Conservation (phyloP, 2,113 vertebrate species). For the Pachyramphus minor region DNA sequence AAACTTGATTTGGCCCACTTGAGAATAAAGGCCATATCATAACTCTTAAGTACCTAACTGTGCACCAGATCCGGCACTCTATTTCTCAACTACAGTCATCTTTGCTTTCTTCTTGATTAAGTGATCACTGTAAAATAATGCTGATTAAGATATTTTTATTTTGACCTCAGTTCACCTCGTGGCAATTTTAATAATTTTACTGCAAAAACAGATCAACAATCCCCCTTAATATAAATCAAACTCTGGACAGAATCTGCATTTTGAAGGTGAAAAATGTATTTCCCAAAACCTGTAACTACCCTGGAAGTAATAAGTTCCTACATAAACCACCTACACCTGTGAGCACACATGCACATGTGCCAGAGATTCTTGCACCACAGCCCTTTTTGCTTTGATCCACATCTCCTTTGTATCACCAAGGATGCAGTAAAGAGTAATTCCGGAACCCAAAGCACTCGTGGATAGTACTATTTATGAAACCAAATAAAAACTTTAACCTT, state of each 20-base stretch:
- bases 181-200: background rate
- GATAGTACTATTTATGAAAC: background rate
- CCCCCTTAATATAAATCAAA: background rate
- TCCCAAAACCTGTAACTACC: background rate
- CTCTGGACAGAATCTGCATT: background rate
- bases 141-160: conserved; percentile 38
- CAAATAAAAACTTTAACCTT: background rate
- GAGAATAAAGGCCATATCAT: background rate
- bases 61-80: conserved; percentile 5
- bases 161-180: background rate
- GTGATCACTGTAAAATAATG: conserved; percentile 17
- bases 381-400: background rate
- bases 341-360: rapidly evolving
- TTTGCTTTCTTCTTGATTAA: conserved; percentile 17
- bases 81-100: background rate
- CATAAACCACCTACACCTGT: background rate
- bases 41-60: background rate
- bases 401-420: background rate
- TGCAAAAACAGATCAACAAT: background rate
- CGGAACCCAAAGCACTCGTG: background rate
- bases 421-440: background rate
- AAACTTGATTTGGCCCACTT: conserved; percentile 27
- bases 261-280: background rate
- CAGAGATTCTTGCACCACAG: background rate
- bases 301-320: background rate